A percentile compares a stretch with the other conserved stretches of the same genome.
Evolutionary conservation across 2,888 invertebrate species (phyloP).

Genomic region (Herminia tarsipennalis): DNA sequence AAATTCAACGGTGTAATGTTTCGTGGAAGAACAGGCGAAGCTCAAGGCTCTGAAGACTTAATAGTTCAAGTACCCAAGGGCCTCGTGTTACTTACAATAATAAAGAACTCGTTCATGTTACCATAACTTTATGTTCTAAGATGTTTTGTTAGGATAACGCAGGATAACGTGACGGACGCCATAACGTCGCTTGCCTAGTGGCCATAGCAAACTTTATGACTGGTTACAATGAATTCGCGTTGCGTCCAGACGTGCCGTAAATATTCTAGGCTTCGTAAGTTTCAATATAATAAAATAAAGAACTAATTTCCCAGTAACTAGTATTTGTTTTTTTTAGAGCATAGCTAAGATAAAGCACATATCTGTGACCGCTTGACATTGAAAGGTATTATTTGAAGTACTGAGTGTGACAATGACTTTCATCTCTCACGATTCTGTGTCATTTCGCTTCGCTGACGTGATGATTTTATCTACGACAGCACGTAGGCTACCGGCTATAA

Average conservation of each 20-base stretch:
- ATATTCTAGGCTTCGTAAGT: too few relatives aligned
- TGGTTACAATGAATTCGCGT: too few relatives aligned
- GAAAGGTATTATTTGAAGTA: conserved; percentile 40
- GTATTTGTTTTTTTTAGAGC: too few relatives aligned
- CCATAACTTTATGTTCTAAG: conserved; percentile 36
- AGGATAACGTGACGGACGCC: not conserved
- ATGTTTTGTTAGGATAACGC: conserved; percentile 30
- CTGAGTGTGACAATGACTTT: conserved; percentile 63
- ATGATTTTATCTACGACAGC: conserved; percentile 46
- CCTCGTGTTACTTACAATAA: conserved; percentile 55
- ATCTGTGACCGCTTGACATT: conserved; percentile 19
- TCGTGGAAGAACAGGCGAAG: conserved; percentile 49
- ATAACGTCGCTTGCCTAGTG: conserved; percentile 9
- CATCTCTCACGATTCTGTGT: conserved; percentile 68
- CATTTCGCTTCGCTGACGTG: conserved; percentile 44
- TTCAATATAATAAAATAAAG: too few relatives aligned
- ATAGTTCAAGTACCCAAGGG: too few relatives aligned
- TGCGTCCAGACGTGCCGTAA: too few relatives aligned
- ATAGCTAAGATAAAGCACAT: too few relatives aligned
- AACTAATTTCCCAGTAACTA: too few relatives aligned
- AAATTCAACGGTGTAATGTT: conserved; percentile 57
- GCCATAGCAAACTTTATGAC: conserved; percentile 16
- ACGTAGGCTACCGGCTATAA: conserved; percentile 30
- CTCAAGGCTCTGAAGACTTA: too few relatives aligned
- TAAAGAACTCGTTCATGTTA: conserved; percentile 23